phyloP scores from a whole-genome alignment of 2,797 vertebrate genomes.

The Danio tinwini region DNA sequence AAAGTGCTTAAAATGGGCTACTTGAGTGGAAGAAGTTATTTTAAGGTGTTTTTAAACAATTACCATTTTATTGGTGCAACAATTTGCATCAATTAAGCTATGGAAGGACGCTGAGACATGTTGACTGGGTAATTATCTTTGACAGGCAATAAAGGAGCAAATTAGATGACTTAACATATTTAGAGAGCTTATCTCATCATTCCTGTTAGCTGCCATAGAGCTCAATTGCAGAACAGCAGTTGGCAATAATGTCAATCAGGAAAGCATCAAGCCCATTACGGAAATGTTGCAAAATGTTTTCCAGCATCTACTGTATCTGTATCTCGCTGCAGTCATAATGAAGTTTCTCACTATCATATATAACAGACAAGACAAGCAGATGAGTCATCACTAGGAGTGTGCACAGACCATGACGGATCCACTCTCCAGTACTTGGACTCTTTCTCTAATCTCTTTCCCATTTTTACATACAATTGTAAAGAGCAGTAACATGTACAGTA shows the following conservation, averaged over 20 bases:
- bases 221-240: slow-evolving; percentile 11
- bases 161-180: slow-evolving; percentile 29
- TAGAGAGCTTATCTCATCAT: slow-evolving; percentile 36
- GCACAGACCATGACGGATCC: slow-evolving; percentile 36
- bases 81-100: slow-evolving; percentile 3
- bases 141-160: slow-evolving; percentile 33
- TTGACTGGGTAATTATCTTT: slow-evolving; percentile 31
- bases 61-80: neutral
- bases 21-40: neutral
- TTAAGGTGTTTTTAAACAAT: slow-evolving; percentile 28
- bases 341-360: slow-evolving; percentile 27
- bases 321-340: slow-evolving; percentile 31
- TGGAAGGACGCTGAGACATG: slow-evolving; percentile 5
- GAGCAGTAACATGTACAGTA: neutral
- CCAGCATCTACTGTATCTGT: slow-evolving; percentile 31
- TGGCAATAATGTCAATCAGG: slow-evolving; percentile 28
- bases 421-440: slow-evolving; percentile 20
- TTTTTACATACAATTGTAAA: slow-evolving; percentile 8
- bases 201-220: slow-evolving; percentile 3
- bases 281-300: slow-evolving; percentile 34
- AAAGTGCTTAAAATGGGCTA: slow-evolving; percentile 40
- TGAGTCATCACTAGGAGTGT: slow-evolving; percentile 45
- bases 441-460: neutral
- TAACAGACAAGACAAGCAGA: slow-evolving; percentile 33
- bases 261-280: slow-evolving; percentile 44